Conservation (phyloP, 1,140 invertebrate species). For the Drosophila mauritiana region DNA sequence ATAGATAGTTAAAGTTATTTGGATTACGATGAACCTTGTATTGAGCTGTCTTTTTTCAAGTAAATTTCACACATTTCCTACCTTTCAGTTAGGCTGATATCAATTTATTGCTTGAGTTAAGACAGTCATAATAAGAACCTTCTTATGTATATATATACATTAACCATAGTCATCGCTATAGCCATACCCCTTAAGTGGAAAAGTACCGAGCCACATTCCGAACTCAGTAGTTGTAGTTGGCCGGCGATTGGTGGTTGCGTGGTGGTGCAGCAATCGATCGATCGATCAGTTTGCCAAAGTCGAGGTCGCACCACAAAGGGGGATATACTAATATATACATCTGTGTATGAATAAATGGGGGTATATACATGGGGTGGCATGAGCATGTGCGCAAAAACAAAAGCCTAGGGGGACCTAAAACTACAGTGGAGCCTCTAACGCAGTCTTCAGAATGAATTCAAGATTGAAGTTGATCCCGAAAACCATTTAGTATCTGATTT, state of each 20-base stretch:
- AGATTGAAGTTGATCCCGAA: background rate
- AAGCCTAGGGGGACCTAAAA: conserved; percentile 9
- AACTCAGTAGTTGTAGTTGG: conserved; percentile 15
- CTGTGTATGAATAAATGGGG: conserved; percentile 3
- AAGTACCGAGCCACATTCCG: conserved; percentile 28
- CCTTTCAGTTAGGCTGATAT: background rate
- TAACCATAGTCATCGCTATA: conserved; percentile 8
- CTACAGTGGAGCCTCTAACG: background rate
- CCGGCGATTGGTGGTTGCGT: conserved; percentile 25
- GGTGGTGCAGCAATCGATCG: conserved; percentile 23
- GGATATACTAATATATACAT: background rate
- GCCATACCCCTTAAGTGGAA: conserved; percentile 26
- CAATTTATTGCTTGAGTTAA: background rate
- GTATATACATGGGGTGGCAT: conserved; percentile 18
- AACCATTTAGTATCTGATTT: too few relatives aligned
- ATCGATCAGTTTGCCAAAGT: conserved; percentile 71
- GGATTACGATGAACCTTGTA: too few relatives aligned
- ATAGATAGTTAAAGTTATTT: background rate
- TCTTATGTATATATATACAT: background rate
- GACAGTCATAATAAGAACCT: background rate
- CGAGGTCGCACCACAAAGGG: conserved; percentile 51
- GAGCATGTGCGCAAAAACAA: conserved; percentile 42
- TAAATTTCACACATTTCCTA: background rate
- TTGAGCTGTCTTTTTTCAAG: background rate
- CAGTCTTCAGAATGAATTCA: too few relatives aligned